Conservation (phyloP, 2,888 invertebrate species). For the Hydrotaea cyrtoneurina region DNA sequence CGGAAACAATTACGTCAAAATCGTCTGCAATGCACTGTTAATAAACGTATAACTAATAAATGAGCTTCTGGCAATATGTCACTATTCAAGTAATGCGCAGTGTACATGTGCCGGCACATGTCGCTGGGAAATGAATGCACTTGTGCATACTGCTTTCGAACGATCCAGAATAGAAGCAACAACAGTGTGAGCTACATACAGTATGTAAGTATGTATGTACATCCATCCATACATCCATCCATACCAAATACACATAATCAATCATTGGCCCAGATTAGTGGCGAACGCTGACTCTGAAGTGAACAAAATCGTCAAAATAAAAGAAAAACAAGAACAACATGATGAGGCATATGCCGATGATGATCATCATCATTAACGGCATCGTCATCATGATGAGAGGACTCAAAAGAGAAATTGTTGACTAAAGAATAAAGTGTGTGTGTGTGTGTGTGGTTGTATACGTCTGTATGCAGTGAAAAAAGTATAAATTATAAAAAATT, state of each 20-base stretch:
- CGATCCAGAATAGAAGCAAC: background rate
- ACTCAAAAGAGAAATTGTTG: background rate
- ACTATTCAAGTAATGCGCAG: background rate
- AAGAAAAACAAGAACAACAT: background rate
- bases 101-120: background rate
- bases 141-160: conserved; percentile 47
- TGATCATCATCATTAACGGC: conserved; percentile 38
- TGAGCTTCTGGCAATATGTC: too few relatives aligned
- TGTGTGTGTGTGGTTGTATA: background rate
- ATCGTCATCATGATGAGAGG: background rate
- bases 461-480: conserved; percentile 17
- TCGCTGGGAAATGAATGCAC: conserved; percentile 48
- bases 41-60: too few relatives aligned
- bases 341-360: conserved; percentile 45
- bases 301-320: conserved; percentile 27
- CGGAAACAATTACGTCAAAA: too few relatives aligned
- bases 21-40: too few relatives aligned
- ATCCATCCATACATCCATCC: background rate
- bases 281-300: conserved; percentile 50
- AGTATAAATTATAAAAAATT: conserved; percentile 52
- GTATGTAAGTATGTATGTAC: conserved; percentile 6
- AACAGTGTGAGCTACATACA: conserved; percentile 39
- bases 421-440: background rate
- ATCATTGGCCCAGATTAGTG: conserved; percentile 63
- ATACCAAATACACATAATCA: conserved; percentile 58